Evolutionary conservation across 1,140 invertebrate species (phyloP), one percentile per base, ranked within the genome.

Genomic region (Papilio machaon): DNA sequence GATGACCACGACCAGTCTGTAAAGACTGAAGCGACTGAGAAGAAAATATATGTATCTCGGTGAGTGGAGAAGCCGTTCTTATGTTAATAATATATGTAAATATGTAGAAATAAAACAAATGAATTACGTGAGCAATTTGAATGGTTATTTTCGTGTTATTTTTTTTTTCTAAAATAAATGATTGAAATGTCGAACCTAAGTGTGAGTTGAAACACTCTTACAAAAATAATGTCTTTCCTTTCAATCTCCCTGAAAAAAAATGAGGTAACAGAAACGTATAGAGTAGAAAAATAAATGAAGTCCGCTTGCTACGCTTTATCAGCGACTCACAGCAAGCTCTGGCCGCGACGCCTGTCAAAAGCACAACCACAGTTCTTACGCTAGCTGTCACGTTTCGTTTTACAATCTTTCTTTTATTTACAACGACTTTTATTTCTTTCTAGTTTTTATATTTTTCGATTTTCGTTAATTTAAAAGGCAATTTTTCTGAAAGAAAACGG

Each of bases 321-420:
- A 35, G 49, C 70, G 38, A 52, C 70, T 58, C 47, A 49, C 70
- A 73, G 73, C 23, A 49, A 23, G 49, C 70, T 52, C 70, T 43
- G 79, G 70, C 38, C 74, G 43, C 30, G 80, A 81, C 73, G 80
- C 38, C 80, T 81, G 80, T 81, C 80, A 81, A 76, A 81, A 60
- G 47, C 80, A 81, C 64, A 70, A 35, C 64, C 30, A 7, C 64
- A 70, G 64, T 70, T 35, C 30, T 15, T 70, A 35, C 64, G 64
- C 64, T 35, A 30, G 11, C 60, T 70, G 23, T 35, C 30, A 70
- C 5, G 30, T 35, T 15, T 64, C 5, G 30, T 67, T 15, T 38
- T 35, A 70, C 4, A 70, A 35, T 15, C 43, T 19, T 54, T 76
- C 7, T 43, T 60, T 78, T 78, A 64, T 78, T 60, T 78, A 78